Conservation (phyloP, 2,113 vertebrate genomes). For the Corythornis madagascariensis region DNA sequence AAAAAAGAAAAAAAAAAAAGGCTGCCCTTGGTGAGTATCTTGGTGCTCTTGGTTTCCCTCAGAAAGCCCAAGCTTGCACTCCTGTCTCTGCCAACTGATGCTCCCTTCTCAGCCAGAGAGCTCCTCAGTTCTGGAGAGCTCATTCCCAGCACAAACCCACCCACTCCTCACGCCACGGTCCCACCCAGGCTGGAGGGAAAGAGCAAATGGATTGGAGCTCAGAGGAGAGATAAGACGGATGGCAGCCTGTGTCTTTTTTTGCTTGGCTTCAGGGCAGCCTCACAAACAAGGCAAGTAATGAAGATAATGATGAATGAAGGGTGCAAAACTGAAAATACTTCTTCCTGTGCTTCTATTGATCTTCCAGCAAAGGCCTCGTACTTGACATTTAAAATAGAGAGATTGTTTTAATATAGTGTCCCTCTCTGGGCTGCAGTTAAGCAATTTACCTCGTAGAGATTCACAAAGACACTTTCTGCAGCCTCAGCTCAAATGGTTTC, state of each 20-base stretch:
- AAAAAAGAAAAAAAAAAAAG: background rate
- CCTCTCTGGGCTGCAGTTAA: background rate
- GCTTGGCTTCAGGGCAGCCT: background rate
- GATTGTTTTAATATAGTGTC: conserved; percentile 2
- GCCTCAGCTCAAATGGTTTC: background rate
- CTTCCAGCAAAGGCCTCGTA: conserved; percentile 40
- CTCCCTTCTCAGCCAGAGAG: background rate
- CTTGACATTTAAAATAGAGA: conserved; percentile 48
- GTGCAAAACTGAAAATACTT: conserved; percentile 49
- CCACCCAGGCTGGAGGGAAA: background rate
- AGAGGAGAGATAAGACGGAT: background rate
- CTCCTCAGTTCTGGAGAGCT: background rate
- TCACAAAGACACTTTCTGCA: background rate
- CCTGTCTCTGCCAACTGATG: background rate
- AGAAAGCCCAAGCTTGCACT: background rate
- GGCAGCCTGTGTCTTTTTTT: background rate
- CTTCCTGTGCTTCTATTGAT: conserved; percentile 47
- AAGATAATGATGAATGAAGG: conserved; percentile 65
- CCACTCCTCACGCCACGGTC: background rate
- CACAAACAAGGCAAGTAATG: background rate
- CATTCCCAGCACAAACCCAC: background rate
- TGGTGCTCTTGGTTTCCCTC: background rate
- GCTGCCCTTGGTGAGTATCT: background rate
- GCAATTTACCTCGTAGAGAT: background rate
- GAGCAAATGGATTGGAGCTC: background rate